Evolutionary conservation across 92 coral and sea anemone genomes (phyloP).

Genomic region (Metridium senile): DNA sequence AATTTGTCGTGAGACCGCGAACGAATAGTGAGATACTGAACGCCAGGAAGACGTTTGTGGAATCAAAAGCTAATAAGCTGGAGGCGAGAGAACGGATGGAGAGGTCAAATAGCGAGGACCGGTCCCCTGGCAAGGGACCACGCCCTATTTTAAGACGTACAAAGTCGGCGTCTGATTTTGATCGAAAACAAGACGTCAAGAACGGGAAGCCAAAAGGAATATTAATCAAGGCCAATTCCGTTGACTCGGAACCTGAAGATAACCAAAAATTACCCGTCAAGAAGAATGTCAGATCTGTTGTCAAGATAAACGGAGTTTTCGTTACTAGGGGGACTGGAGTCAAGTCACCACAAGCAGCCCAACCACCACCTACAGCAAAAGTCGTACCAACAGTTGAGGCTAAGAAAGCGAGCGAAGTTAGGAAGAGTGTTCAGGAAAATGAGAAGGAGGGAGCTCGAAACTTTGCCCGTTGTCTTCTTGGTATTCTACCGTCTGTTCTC

Average conservation of each 20-base stretch:
- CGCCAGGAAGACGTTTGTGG: constrained; percentile 57
- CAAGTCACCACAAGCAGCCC: constrained; percentile 41
- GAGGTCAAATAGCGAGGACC: constrained; percentile 60
- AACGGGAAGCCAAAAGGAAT: constrained; percentile 87
- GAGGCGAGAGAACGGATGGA: constrained; percentile 77
- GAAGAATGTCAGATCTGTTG: constrained; percentile 54
- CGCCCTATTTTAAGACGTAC: constrained; percentile 90
- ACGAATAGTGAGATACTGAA: constrained; percentile 45
- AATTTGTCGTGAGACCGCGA: constrained; percentile 11
- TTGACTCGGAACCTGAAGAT: constrained; percentile 64
- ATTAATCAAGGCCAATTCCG: constrained; percentile 64
- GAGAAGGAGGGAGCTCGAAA: constrained; percentile 99
- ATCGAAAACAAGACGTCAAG: constrained; percentile 70
- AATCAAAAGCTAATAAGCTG: constrained; percentile 83
- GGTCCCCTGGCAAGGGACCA: constrained; percentile 65
- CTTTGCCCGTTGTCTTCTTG: constrained; percentile 97
- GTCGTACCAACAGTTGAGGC: constrained; percentile 39
- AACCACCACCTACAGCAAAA: constrained; percentile 35
- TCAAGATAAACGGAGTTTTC: constrained; percentile 90
- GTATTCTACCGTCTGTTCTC: constrained; percentile 94
- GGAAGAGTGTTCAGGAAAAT: constrained; percentile 94
- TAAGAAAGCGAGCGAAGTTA: constrained; percentile 80
- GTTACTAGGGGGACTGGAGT: constrained; percentile 66
- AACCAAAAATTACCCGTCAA: constrained; percentile 19
- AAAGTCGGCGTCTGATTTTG: constrained; percentile 85